Evolutionary conservation across 1,140 invertebrate genomes (phyloP), one percentile per base, ranked within the genome.

Genomic region (Cotesia glomerata): DNA sequence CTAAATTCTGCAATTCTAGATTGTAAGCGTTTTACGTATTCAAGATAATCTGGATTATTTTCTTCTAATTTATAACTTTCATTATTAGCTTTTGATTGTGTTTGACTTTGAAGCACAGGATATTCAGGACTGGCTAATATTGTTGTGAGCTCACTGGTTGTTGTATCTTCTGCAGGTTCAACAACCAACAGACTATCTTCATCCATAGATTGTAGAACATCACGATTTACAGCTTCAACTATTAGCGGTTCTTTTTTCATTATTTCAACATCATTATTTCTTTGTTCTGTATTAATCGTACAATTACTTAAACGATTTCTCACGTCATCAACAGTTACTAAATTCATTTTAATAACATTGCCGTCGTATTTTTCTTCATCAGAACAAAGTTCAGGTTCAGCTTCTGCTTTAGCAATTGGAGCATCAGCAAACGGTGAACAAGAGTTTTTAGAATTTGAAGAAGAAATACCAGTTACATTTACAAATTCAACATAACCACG

Each of bases 1-100:
- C 90, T 90, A 72, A 94, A 94, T 75, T 93, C 91, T 3, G 91
- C 89, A 59, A 92, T 91, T 79, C 92, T 89, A 32, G 90, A 92
- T 79, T 93, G 90, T 32, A 93, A 79, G 26, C 91, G 84, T 73
- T 91, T 90, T 2, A 93, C 91, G 75, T 92, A 92, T 72, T 92
- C 91, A 61, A 91, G 81, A 77, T 91, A 93, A 65, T 89, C 89
- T 0, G 88, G 78, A 76, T 87, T 88, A 39, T 82, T 82, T 18
- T 72, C 75, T n/a, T 72, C 70, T 7, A 72, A 32, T 71, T 76
- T 80, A 1, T 49, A 8, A 39, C 59, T 49, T 14, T 81, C 66
- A 5, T 74, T 68, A 16, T 39, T 73, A n/a, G 18, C 35, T 72
- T 76, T 32, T 34, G 58, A 13, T 16, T 69, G 14, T 65, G n/a